These are phyloP conservation scores for Taenioides sp. DNA, from an alignment of 2,797 vertebrate genomes.

Conservation along the genomic window DNA sequence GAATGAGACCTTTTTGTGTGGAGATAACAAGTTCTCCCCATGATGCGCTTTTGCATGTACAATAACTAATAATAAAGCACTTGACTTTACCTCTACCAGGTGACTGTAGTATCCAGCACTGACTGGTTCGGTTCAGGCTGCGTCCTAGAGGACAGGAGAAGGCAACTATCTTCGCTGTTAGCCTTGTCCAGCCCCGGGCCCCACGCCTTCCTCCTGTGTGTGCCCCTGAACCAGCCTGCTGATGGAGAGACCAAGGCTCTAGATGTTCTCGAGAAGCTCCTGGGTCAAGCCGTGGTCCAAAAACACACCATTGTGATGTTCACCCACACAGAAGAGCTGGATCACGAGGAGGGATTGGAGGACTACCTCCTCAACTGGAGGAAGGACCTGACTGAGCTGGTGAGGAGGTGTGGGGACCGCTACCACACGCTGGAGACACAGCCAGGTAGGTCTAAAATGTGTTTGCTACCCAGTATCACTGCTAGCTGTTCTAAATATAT, in stretches of 20 bases:
- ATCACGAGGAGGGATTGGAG: slow-evolving; percentile 63
- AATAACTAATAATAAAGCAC: not conserved
- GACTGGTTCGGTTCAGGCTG: slow-evolving; percentile 69
- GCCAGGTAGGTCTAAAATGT: not conserved
- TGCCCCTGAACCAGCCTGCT: slow-evolving; percentile 62
- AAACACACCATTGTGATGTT: slow-evolving; percentile 70
- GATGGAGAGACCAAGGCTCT: slow-evolving; percentile 63
- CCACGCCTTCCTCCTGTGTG: slow-evolving; percentile 75
- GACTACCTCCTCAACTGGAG: slow-evolving; percentile 66
- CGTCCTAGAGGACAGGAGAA: slow-evolving; percentile 57
- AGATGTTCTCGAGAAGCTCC: slow-evolving; percentile 56
- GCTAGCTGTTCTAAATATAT: not conserved
- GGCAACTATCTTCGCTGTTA: slow-evolving; percentile 63
- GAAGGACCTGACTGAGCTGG: slow-evolving; percentile 68
- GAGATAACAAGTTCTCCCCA: not conserved
- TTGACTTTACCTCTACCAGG: slow-evolving; percentile 41
- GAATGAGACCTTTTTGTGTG: not conserved
- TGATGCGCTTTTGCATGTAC: not conserved
- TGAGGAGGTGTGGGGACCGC: slow-evolving; percentile 62
- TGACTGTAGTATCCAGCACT: slow-evolving; percentile 70
- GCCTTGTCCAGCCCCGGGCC: slow-evolving; percentile 72
- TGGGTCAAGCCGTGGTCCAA: slow-evolving; percentile 59
- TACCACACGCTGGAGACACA: slow-evolving; percentile 64
- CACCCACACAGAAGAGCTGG: slow-evolving; percentile 71
- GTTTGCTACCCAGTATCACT: not conserved